These are phyloP conservation scores for Conomelus anceps DNA, from an alignment of 2,888 invertebrate species.

Conservation along the genomic window DNA sequence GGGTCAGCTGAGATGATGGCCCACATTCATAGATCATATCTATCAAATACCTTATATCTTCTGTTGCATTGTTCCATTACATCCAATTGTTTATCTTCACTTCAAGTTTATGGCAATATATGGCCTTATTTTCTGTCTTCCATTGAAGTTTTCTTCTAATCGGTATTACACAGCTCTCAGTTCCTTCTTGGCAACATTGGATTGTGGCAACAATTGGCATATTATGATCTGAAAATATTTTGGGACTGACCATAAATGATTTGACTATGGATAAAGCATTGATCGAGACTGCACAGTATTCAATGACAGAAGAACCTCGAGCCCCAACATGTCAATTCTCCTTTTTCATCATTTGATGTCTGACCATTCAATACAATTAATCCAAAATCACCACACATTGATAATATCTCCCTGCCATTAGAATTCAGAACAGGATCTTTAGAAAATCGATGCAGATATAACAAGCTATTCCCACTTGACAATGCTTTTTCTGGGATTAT, in stretches of 20 bases:
- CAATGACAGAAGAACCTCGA: conserved; percentile 1
- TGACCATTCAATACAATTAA: conserved; percentile 14
- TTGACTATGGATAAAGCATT: neutral
- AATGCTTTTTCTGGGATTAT: neutral
- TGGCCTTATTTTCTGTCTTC: neutral
- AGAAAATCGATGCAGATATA: neutral
- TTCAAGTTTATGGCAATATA: neutral
- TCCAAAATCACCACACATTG: neutral
- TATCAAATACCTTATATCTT: neutral
- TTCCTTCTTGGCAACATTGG: neutral
- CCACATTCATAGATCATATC: neutral
- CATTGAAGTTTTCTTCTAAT: neutral
- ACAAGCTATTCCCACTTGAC: neutral
- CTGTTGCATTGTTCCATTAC: neutral
- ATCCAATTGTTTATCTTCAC: neutral
- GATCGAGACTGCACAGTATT: neutral
- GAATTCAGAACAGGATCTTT: neutral
- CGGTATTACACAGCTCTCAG: neutral
- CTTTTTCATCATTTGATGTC: neutral
- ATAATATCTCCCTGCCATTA: neutral
- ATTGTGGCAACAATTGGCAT: neutral
- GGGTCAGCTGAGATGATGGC: neutral
- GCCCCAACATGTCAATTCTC: conserved; percentile 1
- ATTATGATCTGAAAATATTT: conserved; percentile 14
- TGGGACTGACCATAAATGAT: neutral